These are phyloP conservation scores for Tetramorium simillimum DNA, from an alignment of 1,140 invertebrate genomes.

Conservation along the genomic window DNA sequence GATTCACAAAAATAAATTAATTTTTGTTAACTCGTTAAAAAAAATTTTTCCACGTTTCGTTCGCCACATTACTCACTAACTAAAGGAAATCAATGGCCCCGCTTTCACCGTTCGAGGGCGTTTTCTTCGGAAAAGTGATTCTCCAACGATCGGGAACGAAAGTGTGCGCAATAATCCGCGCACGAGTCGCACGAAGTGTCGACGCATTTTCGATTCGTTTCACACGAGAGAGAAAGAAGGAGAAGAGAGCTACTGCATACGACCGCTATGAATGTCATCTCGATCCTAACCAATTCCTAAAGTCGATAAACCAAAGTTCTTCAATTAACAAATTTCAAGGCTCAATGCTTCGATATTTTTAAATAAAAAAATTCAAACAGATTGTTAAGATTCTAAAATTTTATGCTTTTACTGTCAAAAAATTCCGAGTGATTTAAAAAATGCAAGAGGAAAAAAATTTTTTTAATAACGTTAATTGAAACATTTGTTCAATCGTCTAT, in stretches of 20 bases:
- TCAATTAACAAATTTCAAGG: neutral
- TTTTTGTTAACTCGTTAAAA: constrained; percentile 28
- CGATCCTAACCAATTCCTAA: neutral
- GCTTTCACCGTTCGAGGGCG: constrained; percentile 74
- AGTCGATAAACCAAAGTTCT: neutral
- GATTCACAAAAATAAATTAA: neutral
- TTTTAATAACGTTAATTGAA: neutral
- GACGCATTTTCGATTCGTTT: constrained; percentile 67
- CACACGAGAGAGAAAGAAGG: constrained; percentile 30
- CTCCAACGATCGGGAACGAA: constrained; percentile 53
- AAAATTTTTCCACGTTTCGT: neutral
- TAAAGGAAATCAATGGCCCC: constrained; percentile 57
- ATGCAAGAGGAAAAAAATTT: neutral
- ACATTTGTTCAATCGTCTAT: neutral
- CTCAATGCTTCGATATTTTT: neutral
- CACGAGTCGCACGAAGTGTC: constrained; percentile 38
- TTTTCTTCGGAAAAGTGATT: constrained; percentile 70
- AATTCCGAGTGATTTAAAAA: neutral
- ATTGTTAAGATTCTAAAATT: neutral
- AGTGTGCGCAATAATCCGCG: constrained; percentile 44
- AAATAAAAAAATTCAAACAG: neutral
- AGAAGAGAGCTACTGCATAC: neutral
- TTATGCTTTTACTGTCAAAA: neutral
- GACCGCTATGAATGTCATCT: neutral
- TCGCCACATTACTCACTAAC: constrained; percentile 37